Percentiles rank a stretch among this genome's conserved stretches.
Evolutionary conservation across 2,888 invertebrate genomes (phyloP).

Genomic region (Epinotia nisella): DNA sequence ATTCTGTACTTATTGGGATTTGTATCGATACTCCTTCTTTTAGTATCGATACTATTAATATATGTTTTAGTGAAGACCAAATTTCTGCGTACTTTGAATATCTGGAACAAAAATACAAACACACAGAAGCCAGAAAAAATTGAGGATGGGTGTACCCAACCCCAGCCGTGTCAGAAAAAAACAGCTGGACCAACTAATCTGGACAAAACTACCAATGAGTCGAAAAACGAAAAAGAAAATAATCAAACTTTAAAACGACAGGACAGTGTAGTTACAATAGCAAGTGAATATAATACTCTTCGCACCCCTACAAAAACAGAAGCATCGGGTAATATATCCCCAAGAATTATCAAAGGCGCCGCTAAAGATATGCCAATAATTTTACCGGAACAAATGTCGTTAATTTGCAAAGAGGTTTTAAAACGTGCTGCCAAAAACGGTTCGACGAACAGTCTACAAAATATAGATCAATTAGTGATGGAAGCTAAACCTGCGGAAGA

Average conservation of each 20-base stretch:
- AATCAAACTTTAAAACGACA: constrained; percentile 14
- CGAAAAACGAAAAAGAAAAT: constrained; percentile 7
- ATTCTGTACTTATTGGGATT: constrained; percentile 30
- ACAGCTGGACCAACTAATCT: constrained; percentile 1
- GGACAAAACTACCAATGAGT: constrained; percentile 20
- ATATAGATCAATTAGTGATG: constrained; percentile 23
- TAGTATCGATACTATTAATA: constrained; percentile 21
- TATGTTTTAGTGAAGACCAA: constrained; percentile 24
- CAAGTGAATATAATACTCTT: constrained; percentile 1
- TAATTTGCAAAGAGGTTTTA: constrained; percentile 41
- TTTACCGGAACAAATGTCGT: constrained; percentile 41
- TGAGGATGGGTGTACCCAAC: neutral
- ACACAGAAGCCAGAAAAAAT: neutral
- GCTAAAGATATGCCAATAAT: constrained; percentile 37
- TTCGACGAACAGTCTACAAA: constrained; percentile 19
- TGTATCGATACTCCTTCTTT: constrained; percentile 4
- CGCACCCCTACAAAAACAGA: neutral
- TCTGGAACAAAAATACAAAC: neutral
- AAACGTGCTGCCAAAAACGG: constrained; percentile 23
- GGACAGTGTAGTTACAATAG: constrained; percentile 9
- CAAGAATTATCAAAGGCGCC: constrained; percentile 22
- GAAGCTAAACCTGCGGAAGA: constrained; percentile 11
- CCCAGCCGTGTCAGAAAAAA: neutral
- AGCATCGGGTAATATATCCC: constrained; percentile 14
- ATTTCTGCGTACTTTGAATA: neutral